Evolutionary conservation across 2,888 invertebrate species (phyloP).

Genomic region (Drosophila hamatofila): DNA sequence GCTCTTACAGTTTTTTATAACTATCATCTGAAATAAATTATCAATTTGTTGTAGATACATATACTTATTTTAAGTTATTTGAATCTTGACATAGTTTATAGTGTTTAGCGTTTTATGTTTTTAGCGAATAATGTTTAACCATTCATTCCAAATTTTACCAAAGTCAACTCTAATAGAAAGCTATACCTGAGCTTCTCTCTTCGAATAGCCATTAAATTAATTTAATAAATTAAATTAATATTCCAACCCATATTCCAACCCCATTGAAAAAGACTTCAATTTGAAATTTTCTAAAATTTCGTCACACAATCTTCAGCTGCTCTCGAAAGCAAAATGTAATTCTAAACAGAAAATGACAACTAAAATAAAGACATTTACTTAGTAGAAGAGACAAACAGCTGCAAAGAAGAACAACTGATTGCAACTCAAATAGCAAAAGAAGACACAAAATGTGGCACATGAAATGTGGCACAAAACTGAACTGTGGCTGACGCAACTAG

Average conservation of each 20-base stretch:
- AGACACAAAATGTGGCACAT: conserved; percentile 44
- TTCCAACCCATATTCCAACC: too few species aligned
- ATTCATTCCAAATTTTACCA: too few species aligned
- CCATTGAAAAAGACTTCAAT: too few species aligned
- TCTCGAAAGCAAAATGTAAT: not conserved
- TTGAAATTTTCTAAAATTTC: not conserved
- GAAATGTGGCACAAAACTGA: conserved; percentile 50
- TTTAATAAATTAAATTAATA: too few species aligned
- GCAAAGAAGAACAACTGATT: conserved; percentile 20
- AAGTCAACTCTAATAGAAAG: not conserved
- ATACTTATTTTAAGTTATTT: too few species aligned
- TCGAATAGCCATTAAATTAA: too few species aligned
- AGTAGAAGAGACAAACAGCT: conserved; percentile 1
- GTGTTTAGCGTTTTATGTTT: too few species aligned
- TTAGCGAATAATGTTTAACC: too few species aligned
- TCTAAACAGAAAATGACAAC: not conserved
- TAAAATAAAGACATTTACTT: conserved; percentile 17
- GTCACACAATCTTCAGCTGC: not conserved
- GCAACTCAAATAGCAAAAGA: conserved; percentile 26
- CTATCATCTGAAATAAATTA: too few species aligned
- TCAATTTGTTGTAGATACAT: too few species aligned
- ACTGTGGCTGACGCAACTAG: conserved; percentile 57
- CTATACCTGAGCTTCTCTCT: not conserved
- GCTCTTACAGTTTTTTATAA: too few species aligned
- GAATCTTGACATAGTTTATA: too few species aligned